Evolutionary conservation across 2,113 vertebrate species (phyloP), one percentile per base, ranked within the genome.

Genomic region (Alaudala cheleensis): DNA sequence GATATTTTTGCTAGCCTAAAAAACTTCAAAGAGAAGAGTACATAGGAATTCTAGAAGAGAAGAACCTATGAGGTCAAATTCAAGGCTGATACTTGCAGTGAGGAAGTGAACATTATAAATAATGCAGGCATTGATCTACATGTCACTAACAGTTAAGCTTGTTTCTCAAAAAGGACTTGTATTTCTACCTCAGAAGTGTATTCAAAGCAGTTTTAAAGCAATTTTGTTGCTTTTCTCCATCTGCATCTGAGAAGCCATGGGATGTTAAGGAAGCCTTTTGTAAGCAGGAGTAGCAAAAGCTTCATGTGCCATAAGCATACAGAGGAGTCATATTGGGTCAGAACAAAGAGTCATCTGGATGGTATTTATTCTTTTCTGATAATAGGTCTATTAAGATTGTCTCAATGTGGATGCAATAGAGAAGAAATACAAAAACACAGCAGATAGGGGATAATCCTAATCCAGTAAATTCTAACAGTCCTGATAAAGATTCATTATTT

Each of bases 71-170:
- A 86, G 83, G 64, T 72, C 69, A 90, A 31, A 86, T 89, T 92
- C 86, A 91, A 91, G 89, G 83, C 77, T 87, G 57, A 89, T 78
- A 34, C 21, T 79, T 89, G 69, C 73, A 87, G 64, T 20, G 45
- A 91, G 84, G 57, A 91, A 91, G 76, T 51, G 40, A 44, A 72
- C 18, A 33, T 79, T 89, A 91, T 91, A 87, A 96, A 94, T 92
- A 88, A 87, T 72, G 49, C 50, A 81, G 70, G 29, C 73, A 58
- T 79, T 87, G 61, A 89, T 92, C 73, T 92, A 65, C 40, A 28
- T 80, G 71, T 87, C 89, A 82, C 53, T 77, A 79, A 64, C 31
- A 70, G 31, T 94, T 84, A 78, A 60, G 24, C 34, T 71, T 74
- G 8, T 91, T 95, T 85, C 71, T 91, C 54, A 85, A 77, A 76